Evolutionary conservation across 1,140 invertebrate genomes (phyloP).

Genomic region (Anastrepha obliqua): DNA sequence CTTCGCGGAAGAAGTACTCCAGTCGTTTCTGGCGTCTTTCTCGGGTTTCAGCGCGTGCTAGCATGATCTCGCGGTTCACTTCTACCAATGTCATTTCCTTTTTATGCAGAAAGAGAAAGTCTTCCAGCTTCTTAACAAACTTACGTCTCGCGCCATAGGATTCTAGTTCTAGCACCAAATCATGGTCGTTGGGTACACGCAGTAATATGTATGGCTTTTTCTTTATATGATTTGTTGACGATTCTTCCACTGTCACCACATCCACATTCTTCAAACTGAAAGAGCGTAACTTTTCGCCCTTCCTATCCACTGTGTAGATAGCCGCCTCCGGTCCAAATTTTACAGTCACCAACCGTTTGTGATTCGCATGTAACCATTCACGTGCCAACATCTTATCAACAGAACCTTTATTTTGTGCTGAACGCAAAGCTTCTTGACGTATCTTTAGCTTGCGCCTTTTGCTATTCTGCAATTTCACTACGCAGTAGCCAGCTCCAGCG

Average conservation of each 20-base stretch:
- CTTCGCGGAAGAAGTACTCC: conserved; percentile 98
- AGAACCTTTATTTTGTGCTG: conserved; percentile 78
- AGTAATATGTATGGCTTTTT: conserved; percentile 91
- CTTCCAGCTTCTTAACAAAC: conserved; percentile 92
- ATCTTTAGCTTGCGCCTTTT: conserved; percentile 86
- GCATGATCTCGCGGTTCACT: conserved; percentile 86
- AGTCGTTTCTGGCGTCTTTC: conserved; percentile 94
- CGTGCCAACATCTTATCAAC: conserved; percentile 95
- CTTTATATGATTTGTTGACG: conserved; percentile 83
- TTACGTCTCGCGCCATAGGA: conserved; percentile 86
- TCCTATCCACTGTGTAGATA: conserved; percentile 89
- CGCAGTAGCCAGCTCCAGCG: conserved; percentile 92
- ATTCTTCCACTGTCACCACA: conserved; percentile 88
- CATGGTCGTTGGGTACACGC: conserved; percentile 93
- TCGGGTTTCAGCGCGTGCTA: conserved; percentile 95
- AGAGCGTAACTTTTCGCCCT: conserved; percentile 90
- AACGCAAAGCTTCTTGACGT: conserved; percentile 85
- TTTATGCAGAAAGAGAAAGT: conserved; percentile 87
- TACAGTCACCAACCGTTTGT: conserved; percentile 92
- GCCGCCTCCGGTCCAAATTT: conserved; percentile 90
- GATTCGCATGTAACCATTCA: conserved; percentile 96
- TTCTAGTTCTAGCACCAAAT: conserved; percentile 96
- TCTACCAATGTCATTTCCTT: conserved; percentile 78
- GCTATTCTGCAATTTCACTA: conserved; percentile 94
- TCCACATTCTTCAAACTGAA: conserved; percentile 86